Base-by-base conservation (phyloP, 2,888 invertebrate species). In the Cephus nigrinus region DNA sequence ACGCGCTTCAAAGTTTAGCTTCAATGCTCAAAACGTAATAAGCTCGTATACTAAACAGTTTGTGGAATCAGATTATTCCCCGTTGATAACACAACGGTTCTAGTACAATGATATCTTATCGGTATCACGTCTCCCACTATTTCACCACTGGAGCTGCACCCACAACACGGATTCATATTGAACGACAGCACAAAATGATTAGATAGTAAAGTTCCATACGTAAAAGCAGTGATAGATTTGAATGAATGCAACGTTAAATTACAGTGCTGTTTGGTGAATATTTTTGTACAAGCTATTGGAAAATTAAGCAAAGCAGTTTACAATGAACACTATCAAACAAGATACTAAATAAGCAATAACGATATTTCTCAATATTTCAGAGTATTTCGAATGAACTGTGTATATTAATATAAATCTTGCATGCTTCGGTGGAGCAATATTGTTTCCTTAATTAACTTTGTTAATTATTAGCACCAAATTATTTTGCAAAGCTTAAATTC, bases 101-200 rank as follows among this genome's bases (percentile, higher is more conserved):
- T 74, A 69, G 32, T 69, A 74, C 36, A 30, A 71, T 75, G 77
- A 77, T 77, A 77, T 69, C 36, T 74, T 77, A 77, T 77, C 77
- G 9, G 71, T 71, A 75, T 30, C 31, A 23, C 1, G 33, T 69
- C 40, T 69, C 77, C 77, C 77, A 69, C 32, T n/a, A 75, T 69
- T 23, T 75, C 30, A 31, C 12, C 69, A 69, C 15, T 69, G n/a
- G 35, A 69, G n/a, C 23, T 15, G 36, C 36, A 31, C 36, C 32
- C 36, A 68, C 23, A 23, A 68, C 23, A 55, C 55, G 55, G 55
- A 23, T 55, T 23, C 55, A 76, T 74, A 74, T 12, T 34, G 55
- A 55, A 55, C 0, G 55, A 23, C 23, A 55, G 55, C 23, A 55
- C 1, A 40, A 55, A 55, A 9, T 55, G 23, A 55, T 9, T 9